Percentiles rank a stretch among this genome's conserved stretches.
phyloP scores from a whole-genome alignment of 2,113 vertebrate species.

The Progne subis region DNA sequence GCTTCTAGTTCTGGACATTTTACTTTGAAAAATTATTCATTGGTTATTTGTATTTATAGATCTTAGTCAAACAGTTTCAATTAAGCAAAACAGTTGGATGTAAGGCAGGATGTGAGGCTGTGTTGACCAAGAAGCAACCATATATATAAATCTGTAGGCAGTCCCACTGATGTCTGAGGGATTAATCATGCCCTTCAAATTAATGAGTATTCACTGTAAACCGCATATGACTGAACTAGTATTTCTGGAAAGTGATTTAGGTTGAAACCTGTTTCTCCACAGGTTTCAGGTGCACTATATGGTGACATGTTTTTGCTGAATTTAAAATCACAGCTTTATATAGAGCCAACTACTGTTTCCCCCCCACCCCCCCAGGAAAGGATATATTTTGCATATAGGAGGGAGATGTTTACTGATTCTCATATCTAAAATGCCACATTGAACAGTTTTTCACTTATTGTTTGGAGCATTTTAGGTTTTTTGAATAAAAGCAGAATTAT shows the following conservation, averaged over 20 bases:
- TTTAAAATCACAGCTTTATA: not conserved
- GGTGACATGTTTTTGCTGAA: not conserved
- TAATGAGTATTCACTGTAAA: not conserved
- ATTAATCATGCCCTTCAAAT: not conserved
- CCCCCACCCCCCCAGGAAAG: not conserved
- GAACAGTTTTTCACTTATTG: slow-evolving; percentile 2
- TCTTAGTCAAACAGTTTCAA: not conserved
- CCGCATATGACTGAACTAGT: not conserved
- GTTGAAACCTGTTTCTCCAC: not conserved
- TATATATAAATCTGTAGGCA: not conserved
- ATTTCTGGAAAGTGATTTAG: not conserved
- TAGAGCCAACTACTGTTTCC: not conserved
- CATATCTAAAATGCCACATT: not conserved
- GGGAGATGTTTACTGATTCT: not conserved
- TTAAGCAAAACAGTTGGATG: not conserved
- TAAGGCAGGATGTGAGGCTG: not conserved
- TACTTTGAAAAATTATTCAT: not conserved
- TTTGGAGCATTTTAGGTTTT: slow-evolving; percentile 35
- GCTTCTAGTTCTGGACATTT: not conserved
- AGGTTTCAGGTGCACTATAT: not conserved
- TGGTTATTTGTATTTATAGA: not conserved
- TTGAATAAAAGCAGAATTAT: slow-evolving; percentile 16
- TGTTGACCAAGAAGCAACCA: not conserved
- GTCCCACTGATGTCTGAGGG: not conserved
- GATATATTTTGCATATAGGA: not conserved